These are phyloP conservation scores for Melanogrammus aeglefinus DNA, from an alignment of 2,797 vertebrate genomes.

Conservation along the genomic window DNA sequence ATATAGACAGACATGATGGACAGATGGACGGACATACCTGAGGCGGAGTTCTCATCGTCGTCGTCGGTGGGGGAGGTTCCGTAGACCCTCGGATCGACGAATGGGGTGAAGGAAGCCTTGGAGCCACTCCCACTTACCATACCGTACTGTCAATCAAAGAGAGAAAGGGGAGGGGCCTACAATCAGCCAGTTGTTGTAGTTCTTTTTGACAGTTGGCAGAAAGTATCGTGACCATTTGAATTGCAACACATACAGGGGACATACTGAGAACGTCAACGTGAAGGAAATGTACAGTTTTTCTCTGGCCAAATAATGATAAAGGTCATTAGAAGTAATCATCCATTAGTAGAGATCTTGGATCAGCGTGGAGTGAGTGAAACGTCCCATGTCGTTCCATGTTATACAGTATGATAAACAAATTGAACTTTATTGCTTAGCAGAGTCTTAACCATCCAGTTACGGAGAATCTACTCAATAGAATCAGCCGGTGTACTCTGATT, in stretches of 20 bases:
- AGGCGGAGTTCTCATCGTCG: conserved; percentile 80
- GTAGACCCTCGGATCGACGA: conserved; percentile 94
- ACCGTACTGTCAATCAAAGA: conserved; percentile 77
- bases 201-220: not conserved
- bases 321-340: not conserved
- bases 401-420: not conserved
- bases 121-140: conserved; percentile 80
- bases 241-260: not conserved
- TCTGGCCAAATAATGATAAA: not conserved
- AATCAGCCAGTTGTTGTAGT: not conserved
- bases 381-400: no score
- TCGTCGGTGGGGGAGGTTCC: conserved; percentile 96
- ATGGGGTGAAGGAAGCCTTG: conserved; percentile 95
- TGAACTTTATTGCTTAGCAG: not conserved
- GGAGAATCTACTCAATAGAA: not conserved
- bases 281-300: conserved; percentile 6
- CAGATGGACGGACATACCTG: conserved; percentile 65
- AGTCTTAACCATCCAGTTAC: not conserved
- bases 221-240: not conserved
- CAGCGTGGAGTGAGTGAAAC: not conserved
- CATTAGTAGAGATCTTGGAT: not conserved
- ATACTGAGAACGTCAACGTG: conserved; percentile 19
- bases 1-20: not conserved
- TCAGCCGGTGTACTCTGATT: conserved; percentile 1
- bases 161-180: conserved; percentile 3